Base-by-base conservation (phyloP, 2,113 vertebrate genomes). In the Ctenodactylus gundi region DNA sequence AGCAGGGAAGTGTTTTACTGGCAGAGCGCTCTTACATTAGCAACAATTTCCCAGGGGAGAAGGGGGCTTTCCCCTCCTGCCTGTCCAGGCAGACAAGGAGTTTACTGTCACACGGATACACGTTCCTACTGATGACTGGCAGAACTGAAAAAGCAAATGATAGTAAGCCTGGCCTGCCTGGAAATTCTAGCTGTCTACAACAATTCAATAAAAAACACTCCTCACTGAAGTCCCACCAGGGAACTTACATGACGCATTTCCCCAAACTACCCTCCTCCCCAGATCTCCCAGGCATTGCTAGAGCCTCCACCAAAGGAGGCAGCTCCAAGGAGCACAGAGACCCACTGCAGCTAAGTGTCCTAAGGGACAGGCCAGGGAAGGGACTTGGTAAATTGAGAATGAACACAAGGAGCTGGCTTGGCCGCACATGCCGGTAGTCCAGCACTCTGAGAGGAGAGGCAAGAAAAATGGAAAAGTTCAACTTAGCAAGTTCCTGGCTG, bases 101-200 rank as follows among this genome's bases (percentile, higher is more conserved):
- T 76, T 55, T n/a, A 49, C 3, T 7, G 14, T 64, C 44, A 44
- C 17, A 15, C 0, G 13, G 21, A 49, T 12, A 12, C 13, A 18
- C 41, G 58, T 21, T 46, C 51, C 53, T 65, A 31, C 18, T 9
- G 12, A 39, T 6, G 17, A 39, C 0, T 7, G 34, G 31, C 1
- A 44, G 29, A 53, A 68, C 29, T 0, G 0, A 34, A 67, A 70
- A 70, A 83, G 94, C 36, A 83, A 91, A 29, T 13, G 17, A 49
- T 1, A 67, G 57, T 41, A 85, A 39, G 36, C n/a, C 49, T 9
- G 39, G 81, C 39, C n/a, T n/a, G n/a, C n/a, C n/a, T n/a, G n/a
- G n/a, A n/a, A n/a, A n/a, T n/a, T n/a, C n/a, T n/a, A n/a, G n/a
- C n/a, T n/a, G 36, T 23, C 81, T 75, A 9, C 23, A 34, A 82